Evolutionary conservation across 2,113 vertebrate species (phyloP).

Genomic region (Pan paniscus): DNA sequence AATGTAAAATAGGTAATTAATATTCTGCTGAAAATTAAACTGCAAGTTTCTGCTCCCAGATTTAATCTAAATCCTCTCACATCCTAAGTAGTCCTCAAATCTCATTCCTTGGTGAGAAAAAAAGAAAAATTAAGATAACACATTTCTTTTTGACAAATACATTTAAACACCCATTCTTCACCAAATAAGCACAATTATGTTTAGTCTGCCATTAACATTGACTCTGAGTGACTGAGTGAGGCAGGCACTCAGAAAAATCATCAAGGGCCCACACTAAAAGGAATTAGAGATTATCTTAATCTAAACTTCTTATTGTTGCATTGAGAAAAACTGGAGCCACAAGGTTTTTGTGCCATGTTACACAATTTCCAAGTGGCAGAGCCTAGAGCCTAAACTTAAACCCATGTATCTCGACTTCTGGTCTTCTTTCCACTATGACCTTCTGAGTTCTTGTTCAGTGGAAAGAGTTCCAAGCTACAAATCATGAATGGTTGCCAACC

Average conservation of each 20-base stretch:
- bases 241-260: not conserved
- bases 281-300: not conserved
- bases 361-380: not conserved
- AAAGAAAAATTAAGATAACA: constrained; percentile 18
- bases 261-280: not conserved
- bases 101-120: not conserved
- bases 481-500: not conserved
- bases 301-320: not conserved
- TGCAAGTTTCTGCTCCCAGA: not conserved
- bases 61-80: not conserved
- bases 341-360: not conserved
- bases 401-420: not conserved
- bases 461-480: not conserved
- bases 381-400: not conserved
- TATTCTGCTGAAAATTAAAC: not conserved
- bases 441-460: not conserved
- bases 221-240: not conserved
- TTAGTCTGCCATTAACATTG: not conserved
- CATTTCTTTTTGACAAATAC: not conserved
- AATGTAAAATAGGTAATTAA: not conserved
- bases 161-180: not conserved
- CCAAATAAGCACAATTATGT: not conserved
- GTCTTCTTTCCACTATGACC: not conserved
- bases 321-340: not conserved
- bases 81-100: not conserved